Percentiles rank a stretch among this genome's conserved stretches.
phyloP scores from a whole-genome alignment of 2,888 invertebrate species.

The Pammene fasciana region DNA sequence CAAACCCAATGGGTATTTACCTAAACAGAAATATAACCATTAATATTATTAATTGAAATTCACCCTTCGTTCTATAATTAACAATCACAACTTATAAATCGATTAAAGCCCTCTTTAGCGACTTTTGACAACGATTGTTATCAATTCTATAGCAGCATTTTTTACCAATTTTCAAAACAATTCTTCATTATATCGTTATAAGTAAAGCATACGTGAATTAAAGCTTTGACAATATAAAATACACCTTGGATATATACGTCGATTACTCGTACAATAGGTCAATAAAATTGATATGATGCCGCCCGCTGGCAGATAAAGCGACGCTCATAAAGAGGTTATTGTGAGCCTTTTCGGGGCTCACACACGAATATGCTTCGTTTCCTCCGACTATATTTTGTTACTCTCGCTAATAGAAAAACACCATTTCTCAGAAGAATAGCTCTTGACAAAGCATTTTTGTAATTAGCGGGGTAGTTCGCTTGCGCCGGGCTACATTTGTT shows the following conservation, averaged over 20 bases:
- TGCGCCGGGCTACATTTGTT: conserved; percentile 10
- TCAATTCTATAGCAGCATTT: not conserved
- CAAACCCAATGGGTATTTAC: not conserved
- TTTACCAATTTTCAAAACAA: not conserved
- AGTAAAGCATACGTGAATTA: not conserved
- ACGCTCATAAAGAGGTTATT: conserved; percentile 63
- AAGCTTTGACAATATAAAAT: conserved; percentile 23
- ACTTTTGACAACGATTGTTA: not conserved
- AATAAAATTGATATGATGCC: conserved; percentile 59
- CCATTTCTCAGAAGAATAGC: conserved; percentile 12
- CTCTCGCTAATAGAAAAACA: conserved; percentile 32
- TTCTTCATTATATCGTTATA: not conserved
- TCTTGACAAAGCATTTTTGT: conserved; percentile 23
- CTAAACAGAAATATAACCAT: not conserved
- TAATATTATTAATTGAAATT: not conserved
- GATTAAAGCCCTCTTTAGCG: not conserved
- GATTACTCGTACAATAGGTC: conserved; percentile 53
- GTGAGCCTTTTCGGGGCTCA: conserved; percentile 29
- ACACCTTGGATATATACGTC: conserved; percentile 45
- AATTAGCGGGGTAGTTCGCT: conserved; percentile 15
- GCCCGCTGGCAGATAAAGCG: conserved; percentile 72
- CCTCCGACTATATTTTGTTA: conserved; percentile 21
- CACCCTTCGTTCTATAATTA: conserved; percentile 1
- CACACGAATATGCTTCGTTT: conserved; percentile 17
- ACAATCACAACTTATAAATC: conserved; percentile 22